phyloP scores from a whole-genome alignment of 2,113 vertebrate species.

The Calonectris borealis region DNA sequence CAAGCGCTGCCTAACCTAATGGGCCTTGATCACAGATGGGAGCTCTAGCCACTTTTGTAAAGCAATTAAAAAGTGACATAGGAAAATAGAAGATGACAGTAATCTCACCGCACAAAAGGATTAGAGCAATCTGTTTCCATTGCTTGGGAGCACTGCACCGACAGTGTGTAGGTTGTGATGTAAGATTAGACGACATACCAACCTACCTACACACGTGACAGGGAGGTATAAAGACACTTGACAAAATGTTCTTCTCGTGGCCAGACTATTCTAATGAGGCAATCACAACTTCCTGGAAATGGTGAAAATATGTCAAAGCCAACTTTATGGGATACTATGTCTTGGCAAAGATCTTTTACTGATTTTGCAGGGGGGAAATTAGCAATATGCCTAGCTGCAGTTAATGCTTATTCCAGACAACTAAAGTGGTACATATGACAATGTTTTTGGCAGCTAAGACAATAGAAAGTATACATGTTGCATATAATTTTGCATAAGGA shows the following conservation, averaged over 20 bases:
- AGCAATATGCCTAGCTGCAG: background rate
- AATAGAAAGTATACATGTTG: too few relatives aligned
- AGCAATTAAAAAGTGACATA: background rate
- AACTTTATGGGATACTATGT: background rate
- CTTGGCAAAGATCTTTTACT: background rate
- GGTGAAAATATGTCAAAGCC: background rate
- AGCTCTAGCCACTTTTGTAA: background rate
- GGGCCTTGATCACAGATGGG: background rate
- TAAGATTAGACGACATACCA: background rate
- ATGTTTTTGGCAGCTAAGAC: background rate
- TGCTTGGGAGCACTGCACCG: background rate
- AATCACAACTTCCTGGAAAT: background rate
- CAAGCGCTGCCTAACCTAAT: background rate
- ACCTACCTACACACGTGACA: background rate
- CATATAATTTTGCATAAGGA: too few relatives aligned
- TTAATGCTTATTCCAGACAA: conserved; percentile 6
- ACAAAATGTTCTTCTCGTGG: background rate
- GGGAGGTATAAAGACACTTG: background rate
- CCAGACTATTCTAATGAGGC: background rate
- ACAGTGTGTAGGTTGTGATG: background rate
- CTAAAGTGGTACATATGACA: background rate
- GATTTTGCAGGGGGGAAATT: background rate
- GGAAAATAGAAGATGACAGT: background rate
- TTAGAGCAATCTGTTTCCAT: background rate
- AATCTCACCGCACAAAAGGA: background rate